Evolutionary conservation across 2,888 invertebrate genomes (phyloP), one percentile per base, ranked within the genome.

Genomic region (Andrena dorsata): DNA sequence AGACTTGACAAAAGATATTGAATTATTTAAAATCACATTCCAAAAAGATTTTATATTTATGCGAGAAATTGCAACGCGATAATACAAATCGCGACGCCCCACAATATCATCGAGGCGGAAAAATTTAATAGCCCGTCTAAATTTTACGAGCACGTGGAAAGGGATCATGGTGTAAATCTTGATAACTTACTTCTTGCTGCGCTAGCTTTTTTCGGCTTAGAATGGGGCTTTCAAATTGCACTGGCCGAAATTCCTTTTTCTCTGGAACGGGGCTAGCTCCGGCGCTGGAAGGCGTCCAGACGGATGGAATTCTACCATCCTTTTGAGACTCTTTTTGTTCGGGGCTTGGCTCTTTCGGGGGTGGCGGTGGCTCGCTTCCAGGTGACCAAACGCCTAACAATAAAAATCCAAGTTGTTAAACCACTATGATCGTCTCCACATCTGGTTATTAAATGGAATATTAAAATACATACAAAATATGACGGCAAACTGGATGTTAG

Each of bases 221-320:
- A 72, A 95, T 95, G 65, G 97, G 96, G 72, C 97, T 96, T 90
- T 96, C 96, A 90, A 97, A 97, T 89, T 94, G 96, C 65, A 98
- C 97, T 5, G 98, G 97, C 83, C 97, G 95, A 94, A 97, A 98
- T 93, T 96, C 95, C 94, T 97, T 98, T 88, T 97, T 95, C 87
- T 96, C 96, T 35, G 95, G 94, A 71, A 95, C 95, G 56, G 98
- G 97, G 91, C 97, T 97, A 49, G 97, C 95, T 84, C 95, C 95
- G 65, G 96, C 96, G 91, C 95, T 95, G 89, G 95, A 95, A 13
- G 98, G 98, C 35, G 96, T 96, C 98, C 98, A 98, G 87, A 98
- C 95, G 26, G 97, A 96, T 64, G 96, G 95, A 76, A 96, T 95
- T 71, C 96, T 95, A 84, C 96, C 95, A 92, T 94, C 94, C 90